Conservation (phyloP, 2,888 invertebrate species). For the Eupithecia vulgata region DNA sequence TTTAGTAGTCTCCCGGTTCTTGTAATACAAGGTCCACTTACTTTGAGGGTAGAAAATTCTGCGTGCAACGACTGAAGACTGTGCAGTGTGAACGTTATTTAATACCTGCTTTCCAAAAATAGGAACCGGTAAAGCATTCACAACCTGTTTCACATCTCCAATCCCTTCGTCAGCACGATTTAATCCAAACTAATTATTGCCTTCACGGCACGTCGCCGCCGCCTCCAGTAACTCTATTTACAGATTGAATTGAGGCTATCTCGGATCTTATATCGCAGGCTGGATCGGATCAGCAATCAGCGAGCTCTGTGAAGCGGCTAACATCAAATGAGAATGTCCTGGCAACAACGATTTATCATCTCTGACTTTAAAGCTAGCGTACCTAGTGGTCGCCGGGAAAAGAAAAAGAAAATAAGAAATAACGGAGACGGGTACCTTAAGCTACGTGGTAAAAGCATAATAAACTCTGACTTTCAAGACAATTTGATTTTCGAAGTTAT, state of each 20-base stretch:
- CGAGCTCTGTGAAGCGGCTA: constrained; percentile 55
- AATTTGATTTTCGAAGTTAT: not conserved
- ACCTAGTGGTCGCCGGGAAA: not conserved
- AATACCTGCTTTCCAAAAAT: not conserved
- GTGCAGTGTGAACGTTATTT: not conserved
- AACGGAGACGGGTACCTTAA: too few species aligned
- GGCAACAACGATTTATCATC: constrained; percentile 39
- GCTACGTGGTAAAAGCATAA: not conserved
- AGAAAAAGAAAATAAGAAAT: not conserved
- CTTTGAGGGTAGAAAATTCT: not conserved
- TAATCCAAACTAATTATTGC: constrained; percentile 72
- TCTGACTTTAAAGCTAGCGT: constrained; percentile 19
- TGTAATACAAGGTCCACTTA: not conserved
- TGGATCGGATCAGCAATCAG: constrained; percentile 60
- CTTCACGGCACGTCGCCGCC: constrained; percentile 58
- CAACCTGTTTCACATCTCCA: constrained; percentile 16
- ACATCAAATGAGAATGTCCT: constrained; percentile 46
- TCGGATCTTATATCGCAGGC: constrained; percentile 46
- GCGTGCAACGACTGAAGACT: not conserved
- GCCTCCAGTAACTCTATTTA: constrained; percentile 57
- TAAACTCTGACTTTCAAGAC: not conserved
- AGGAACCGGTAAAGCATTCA: not conserved
- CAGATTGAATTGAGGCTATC: constrained; percentile 57
- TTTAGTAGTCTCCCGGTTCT: not conserved
- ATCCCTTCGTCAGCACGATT: constrained; percentile 58